A percentile compares a stretch with the other conserved stretches of the same genome.
Evolutionary conservation across 2,888 invertebrate species (phyloP).

Genomic region (Ethmia dodecea): DNA sequence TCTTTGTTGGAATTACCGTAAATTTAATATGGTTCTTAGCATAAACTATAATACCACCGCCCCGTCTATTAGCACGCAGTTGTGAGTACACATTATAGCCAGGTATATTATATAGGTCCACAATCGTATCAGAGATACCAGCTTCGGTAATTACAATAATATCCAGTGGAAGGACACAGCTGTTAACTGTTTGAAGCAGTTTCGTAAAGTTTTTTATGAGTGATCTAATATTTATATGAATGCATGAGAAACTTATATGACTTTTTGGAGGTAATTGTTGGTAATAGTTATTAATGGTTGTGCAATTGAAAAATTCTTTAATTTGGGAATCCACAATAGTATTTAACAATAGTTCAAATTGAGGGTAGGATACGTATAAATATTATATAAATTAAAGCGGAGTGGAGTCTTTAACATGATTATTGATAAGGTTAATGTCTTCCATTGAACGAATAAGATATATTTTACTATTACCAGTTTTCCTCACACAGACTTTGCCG

Average conservation of each 20-base stretch:
- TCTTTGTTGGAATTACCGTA: neutral
- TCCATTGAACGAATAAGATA: neutral
- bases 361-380: neutral
- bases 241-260: conserved; percentile 9
- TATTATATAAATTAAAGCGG: neutral
- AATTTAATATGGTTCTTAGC: neutral
- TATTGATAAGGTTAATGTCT: neutral
- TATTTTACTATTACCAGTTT: conserved; percentile 17
- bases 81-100: neutral
- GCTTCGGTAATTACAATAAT: neutral
- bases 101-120: neutral
- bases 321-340: too few relatives aligned
- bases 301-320: neutral
- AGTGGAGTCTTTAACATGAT: neutral
- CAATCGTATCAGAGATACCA: neutral
- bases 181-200: conserved; percentile 12
- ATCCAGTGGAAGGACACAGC: neutral
- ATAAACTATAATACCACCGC: neutral
- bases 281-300: neutral
- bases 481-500: conserved; percentile 20
- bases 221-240: conserved; percentile 24
- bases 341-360: neutral
- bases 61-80: neutral
- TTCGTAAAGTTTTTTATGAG: conserved; percentile 19
- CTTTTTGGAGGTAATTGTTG: conserved; percentile 4